phyloP scores from a whole-genome alignment of 2,113 vertebrate species.

The rabbit (Oryctolagus cuniculus) region mOryCun1.1 NC_091439.1:46993001-46993500 shows the following conservation, averaged over 20 bases:
- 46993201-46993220: background rate
- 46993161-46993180: background rate
- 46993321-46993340: background rate
- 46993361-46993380: no score
- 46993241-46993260: background rate
- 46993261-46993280: background rate
- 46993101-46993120: background rate
- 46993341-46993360: background rate
- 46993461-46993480: no score
- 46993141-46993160: background rate
- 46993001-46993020: slow-evolving; percentile 90
- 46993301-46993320: background rate
- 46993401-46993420: no score
- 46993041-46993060: slow-evolving; percentile 79
- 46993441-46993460: no score
- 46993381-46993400: no score
- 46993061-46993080: background rate
- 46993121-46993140: background rate
- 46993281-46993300: background rate
- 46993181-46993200: background rate
- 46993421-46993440: no score
- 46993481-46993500: no score
- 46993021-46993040: slow-evolving; percentile 99
- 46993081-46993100: slow-evolving; percentile 84
- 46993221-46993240: background rate